Evolutionary conservation across 1,140 invertebrate genomes (phyloP).

Genomic region (Drosophila busckii): DNA sequence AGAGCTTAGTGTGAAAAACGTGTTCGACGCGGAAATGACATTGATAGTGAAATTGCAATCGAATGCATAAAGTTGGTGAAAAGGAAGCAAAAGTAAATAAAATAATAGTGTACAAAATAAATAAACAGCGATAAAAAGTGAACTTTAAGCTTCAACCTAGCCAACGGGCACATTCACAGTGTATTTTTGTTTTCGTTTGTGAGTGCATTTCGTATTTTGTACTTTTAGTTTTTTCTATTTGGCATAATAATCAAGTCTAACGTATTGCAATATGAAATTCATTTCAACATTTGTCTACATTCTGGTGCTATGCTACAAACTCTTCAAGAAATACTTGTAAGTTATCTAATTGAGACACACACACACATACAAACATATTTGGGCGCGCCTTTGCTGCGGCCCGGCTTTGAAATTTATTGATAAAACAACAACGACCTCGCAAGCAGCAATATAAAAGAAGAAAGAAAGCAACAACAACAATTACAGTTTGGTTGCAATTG

Average conservation of each 20-base stretch:
- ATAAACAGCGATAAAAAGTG: slow-evolving; percentile 14
- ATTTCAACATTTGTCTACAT: slow-evolving; percentile 59
- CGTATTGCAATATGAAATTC: slow-evolving; percentile 46
- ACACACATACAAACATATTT: neutral
- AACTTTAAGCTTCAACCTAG: slow-evolving; percentile 2
- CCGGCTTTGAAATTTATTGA: slow-evolving; percentile 18
- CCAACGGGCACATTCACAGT: no score
- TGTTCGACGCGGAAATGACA: slow-evolving; percentile 70
- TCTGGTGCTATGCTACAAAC: slow-evolving; percentile 59
- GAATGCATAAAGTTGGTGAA: slow-evolving; percentile 18
- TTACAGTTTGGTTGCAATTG: neutral
- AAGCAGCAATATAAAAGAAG: neutral
- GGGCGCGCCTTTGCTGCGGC: slow-evolving; percentile 15
- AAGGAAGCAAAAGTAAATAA: slow-evolving; percentile 5
- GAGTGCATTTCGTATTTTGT: neutral
- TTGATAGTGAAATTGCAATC: slow-evolving; percentile 66
- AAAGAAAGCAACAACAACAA: neutral
- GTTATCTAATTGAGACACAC: slow-evolving; percentile 38
- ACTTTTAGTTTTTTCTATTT: slow-evolving; percentile 6
- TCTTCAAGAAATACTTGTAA: slow-evolving; percentile 69
- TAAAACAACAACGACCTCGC: slow-evolving; percentile 24
- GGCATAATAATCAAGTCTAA: slow-evolving; percentile 3
- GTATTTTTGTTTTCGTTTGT: neutral
- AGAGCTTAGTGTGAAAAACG: slow-evolving; percentile 67
- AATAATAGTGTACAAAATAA: neutral